A percentile compares a stretch with the other conserved stretches of the same genome.
phyloP scores from a whole-genome alignment of 2,113 vertebrate species.

The Eulemur rufifrons region DNA sequence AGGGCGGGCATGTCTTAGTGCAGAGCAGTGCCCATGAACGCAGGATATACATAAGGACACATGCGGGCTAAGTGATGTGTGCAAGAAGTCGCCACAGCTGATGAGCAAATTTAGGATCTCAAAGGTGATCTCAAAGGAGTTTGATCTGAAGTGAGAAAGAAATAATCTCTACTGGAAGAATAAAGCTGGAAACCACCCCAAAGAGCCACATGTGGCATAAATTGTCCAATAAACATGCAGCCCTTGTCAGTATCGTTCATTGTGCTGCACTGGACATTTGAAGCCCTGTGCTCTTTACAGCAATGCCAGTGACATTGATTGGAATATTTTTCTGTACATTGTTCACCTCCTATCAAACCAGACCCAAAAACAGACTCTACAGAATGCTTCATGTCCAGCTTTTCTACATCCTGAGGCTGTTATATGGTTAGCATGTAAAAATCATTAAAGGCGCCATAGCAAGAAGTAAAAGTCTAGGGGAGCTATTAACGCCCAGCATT shows the following conservation, averaged over 20 bases:
- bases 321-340: background rate
- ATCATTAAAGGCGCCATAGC: background rate
- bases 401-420: background rate
- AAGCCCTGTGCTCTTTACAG: background rate
- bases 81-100: background rate
- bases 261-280: background rate
- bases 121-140: background rate
- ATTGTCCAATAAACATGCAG: background rate
- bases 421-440: background rate
- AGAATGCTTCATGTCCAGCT: background rate
- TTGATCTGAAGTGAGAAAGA: background rate
- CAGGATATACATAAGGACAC: background rate
- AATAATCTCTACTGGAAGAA: background rate
- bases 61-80: background rate
- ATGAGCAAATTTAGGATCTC: background rate
- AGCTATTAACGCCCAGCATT: background rate
- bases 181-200: background rate
- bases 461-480: background rate
- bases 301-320: background rate
- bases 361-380: background rate
- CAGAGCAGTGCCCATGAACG: background rate
- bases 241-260: background rate
- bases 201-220: background rate
- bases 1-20: background rate
- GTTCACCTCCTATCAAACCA: slow-evolving; percentile 12